phyloP scores from a whole-genome alignment of 2,888 invertebrate species.

The Thereva unica region DNA sequence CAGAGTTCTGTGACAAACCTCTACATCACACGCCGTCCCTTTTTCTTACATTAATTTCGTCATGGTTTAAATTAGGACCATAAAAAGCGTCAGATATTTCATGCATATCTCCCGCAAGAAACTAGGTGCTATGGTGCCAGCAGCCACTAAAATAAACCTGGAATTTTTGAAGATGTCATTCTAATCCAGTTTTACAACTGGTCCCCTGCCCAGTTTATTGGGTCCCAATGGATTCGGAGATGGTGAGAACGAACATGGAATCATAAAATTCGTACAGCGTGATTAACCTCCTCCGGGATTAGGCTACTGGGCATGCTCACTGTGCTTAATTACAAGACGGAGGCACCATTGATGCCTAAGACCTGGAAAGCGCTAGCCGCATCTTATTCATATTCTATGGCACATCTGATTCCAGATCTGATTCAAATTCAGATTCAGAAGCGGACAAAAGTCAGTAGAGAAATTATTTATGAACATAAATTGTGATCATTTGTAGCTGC shows the following conservation, averaged over 20 bases:
- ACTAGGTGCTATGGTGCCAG: slow-evolving; percentile 26
- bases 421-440: slow-evolving; percentile 25
- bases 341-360: slow-evolving; percentile 34
- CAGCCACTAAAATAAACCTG: slow-evolving; percentile 23
- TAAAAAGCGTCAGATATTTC: slow-evolving; percentile 21
- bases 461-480: slow-evolving; percentile 42
- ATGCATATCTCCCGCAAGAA: slow-evolving; percentile 24
- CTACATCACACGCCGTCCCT: too few species aligned
- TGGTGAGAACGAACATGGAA: slow-evolving; percentile 18
- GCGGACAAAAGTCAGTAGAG: slow-evolving; percentile 31
- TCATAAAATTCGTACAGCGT: slow-evolving; percentile 42
- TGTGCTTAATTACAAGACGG: slow-evolving; percentile 39
- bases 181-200: slow-evolving; percentile 25
- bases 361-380: slow-evolving; percentile 1
- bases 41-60: too few species aligned
- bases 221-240: slow-evolving; percentile 21
- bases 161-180: slow-evolving; percentile 29
- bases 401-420: neutral
- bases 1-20: too few species aligned
- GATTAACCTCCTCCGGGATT: slow-evolving; percentile 41
- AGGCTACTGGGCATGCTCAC: slow-evolving; percentile 43
- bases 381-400: neutral
- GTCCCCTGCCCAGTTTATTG: slow-evolving; percentile 7
- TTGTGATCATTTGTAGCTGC: slow-evolving; percentile 40
- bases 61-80: too few species aligned